A percentile compares a stretch with the other conserved stretches of the same genome.
Conservation (phyloP, 2,888 invertebrate genomes). For the Fabriciana adippe region DNA sequence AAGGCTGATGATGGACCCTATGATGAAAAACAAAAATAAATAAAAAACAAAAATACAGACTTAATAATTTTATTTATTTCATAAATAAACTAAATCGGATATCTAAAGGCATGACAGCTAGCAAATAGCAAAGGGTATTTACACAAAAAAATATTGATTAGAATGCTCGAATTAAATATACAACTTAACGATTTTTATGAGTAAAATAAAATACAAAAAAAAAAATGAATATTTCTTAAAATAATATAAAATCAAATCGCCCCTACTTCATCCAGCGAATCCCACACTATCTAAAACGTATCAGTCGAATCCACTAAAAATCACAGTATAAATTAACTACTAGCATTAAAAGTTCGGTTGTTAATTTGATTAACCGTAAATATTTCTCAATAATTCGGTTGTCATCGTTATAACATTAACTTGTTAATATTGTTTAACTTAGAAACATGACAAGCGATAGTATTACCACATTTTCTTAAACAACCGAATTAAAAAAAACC, state of each 20-base stretch:
- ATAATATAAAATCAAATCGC: constrained; percentile 32
- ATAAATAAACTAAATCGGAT: constrained; percentile 79
- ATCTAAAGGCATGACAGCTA: constrained; percentile 71
- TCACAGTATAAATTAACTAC: constrained; percentile 58
- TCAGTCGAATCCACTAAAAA: constrained; percentile 61
- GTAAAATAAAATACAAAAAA: constrained; percentile 58
- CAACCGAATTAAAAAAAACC: neutral
- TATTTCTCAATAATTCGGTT: neutral
- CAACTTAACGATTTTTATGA: constrained; percentile 70
- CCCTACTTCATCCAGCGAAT: constrained; percentile 50
- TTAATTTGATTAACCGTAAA: constrained; percentile 5
- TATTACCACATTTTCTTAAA: neutral
- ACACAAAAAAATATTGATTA: constrained; percentile 62
- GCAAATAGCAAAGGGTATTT: constrained; percentile 70
- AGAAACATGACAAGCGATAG: neutral
- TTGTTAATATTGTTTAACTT: no score
- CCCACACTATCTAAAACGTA: constrained; percentile 56
- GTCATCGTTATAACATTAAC: no score
- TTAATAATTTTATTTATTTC: constrained; percentile 72
- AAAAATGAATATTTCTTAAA: constrained; percentile 43
- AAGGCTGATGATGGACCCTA: constrained; percentile 60
- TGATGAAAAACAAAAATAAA: constrained; percentile 46
- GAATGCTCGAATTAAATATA: constrained; percentile 71
- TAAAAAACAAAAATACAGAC: constrained; percentile 60
- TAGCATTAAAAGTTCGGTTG: constrained; percentile 13